Conservation (phyloP, 2,113 vertebrate species). For the Leptocoma aspasia region DNA sequence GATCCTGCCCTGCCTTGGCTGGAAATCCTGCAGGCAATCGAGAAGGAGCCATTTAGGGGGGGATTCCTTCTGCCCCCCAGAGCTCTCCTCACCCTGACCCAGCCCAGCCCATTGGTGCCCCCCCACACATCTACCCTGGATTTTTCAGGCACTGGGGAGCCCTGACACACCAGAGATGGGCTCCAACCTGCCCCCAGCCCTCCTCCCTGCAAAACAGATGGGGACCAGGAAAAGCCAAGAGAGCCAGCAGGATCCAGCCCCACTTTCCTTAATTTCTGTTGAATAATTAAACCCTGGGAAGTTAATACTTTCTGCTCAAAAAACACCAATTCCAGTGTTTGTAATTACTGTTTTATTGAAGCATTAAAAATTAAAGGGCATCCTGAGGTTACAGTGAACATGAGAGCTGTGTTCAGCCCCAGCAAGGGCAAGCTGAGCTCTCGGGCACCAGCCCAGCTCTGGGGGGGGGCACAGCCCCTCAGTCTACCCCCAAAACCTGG, state of each 20-base stretch:
- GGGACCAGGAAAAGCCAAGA: not conserved
- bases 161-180: not conserved
- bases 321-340: constrained; percentile 39
- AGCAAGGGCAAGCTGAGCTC: not conserved
- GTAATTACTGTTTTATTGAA: constrained; percentile 57
- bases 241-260: not conserved
- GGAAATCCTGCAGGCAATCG: not conserved
- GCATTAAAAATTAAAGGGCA: constrained; percentile 28
- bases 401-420: not conserved
- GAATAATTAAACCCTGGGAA: constrained; percentile 75
- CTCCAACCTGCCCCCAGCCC: not conserved
- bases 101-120: not conserved
- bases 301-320: constrained; percentile 64
- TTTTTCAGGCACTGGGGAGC: not conserved
- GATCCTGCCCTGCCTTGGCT: not conserved
- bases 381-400: not conserved
- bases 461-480: too few relatives aligned
- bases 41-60: not conserved
- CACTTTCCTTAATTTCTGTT: constrained; percentile 64
- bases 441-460: not conserved
- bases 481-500: not conserved
- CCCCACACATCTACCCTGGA: not conserved
- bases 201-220: not conserved
- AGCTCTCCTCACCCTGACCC: not conserved
- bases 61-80: not conserved